Evolutionary conservation across 2,113 vertebrate species (phyloP), one percentile per base, ranked within the genome.

Genomic region (Chaenogobius annularis): DNA sequence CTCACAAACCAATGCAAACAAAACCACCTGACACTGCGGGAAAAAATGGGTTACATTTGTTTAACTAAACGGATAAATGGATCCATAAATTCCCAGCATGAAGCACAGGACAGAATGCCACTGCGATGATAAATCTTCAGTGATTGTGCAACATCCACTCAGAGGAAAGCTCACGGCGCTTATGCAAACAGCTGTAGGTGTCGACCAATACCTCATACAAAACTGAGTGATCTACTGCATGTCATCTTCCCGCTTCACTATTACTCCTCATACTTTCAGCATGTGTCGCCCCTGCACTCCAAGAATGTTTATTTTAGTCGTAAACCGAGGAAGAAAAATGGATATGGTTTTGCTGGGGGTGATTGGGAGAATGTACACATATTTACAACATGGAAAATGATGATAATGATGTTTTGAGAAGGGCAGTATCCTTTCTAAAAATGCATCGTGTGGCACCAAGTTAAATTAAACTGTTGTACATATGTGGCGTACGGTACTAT

Each of bases 141-240:
- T 9, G 26, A 31, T 61, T 61, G 58, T 61, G 58, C 58, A 61
- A 61, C 58, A 35, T 35, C 26, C 23, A 35, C 1, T 35, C 14
- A 17, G 58, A 35, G 26, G 14, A 35, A 35, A 35, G 56, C 56
- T 59, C 13, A 14, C 23, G 22, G 23, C 23, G 13, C 23, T 61
- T 61, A 19, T 35, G 58, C 58, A 61, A 61, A 61, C 58, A 61
- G 58, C 58, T 61, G 26, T 35, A 61, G 58, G 58, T 35, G 26
- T 17, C 35, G 58, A 61, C 58, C 58, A 61, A 61, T 61, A 61
- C 58, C 58, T 61, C 58, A 61, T 61, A 6, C 58, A 35, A 13
- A 61, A 31, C 10, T 61, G 58, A 61, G 5, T 61, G 58, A 35
- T 61, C 58, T 35, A 35, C 58, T 8, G 7, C 58, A 43, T 63